Evolutionary conservation across 2,888 invertebrate species (phyloP).

Genomic region (Synergus gifuensis): DNA sequence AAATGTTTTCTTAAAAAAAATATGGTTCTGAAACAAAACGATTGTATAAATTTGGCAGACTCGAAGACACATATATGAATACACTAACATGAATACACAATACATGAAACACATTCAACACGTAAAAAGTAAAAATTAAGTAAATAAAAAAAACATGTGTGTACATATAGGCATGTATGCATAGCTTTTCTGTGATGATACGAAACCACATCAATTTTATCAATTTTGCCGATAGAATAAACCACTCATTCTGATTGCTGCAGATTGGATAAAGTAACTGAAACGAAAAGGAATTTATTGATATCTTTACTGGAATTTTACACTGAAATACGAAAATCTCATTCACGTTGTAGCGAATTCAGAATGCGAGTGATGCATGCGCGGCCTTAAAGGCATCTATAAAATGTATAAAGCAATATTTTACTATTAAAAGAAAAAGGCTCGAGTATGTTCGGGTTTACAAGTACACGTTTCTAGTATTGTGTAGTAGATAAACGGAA

Average conservation of each 20-base stretch:
- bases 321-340: background rate
- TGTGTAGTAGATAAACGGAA: conserved; percentile 22
- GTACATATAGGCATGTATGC: conserved; percentile 37
- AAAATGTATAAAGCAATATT: conserved; percentile 69
- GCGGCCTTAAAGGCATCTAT: conserved; percentile 65
- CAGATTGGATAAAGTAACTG: background rate
- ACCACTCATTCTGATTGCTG: conserved; percentile 15
- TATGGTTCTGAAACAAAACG: background rate
- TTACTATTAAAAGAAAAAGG: conserved; percentile 63
- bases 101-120: background rate
- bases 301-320: background rate
- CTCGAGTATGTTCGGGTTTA: conserved; percentile 28
- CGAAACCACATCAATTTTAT: conserved; percentile 44
- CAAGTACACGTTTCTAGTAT: conserved; percentile 6
- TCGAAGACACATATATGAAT: background rate
- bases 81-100: background rate
- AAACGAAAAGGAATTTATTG: background rate
- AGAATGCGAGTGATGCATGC: conserved; percentile 50
- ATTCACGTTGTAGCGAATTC: conserved; percentile 23
- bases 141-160: conserved; percentile 18
- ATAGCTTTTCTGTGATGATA: conserved; percentile 51
- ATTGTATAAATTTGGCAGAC: background rate
- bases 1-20: background rate
- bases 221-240: conserved; percentile 33
- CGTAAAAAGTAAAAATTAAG: conserved; percentile 4